Base-by-base conservation (phyloP, 2,888 invertebrate species). In the Perdita meconis region DNA sequence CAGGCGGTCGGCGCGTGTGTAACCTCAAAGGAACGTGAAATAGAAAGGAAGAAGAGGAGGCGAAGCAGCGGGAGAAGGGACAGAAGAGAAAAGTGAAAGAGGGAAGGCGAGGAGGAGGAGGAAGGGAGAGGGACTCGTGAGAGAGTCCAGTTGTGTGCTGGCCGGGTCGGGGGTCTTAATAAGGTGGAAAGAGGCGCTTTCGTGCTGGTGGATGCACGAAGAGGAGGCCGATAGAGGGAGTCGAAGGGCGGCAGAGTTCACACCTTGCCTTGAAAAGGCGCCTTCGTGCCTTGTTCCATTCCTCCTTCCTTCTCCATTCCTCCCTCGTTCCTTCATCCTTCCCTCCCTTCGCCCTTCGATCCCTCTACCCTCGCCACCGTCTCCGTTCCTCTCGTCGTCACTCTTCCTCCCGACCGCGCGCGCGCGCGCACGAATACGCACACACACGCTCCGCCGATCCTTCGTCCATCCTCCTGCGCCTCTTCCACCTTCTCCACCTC, bases 231-330 rank as follows among this genome's bases (percentile, higher is more conserved):
- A 82, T 81, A 85, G 84, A 85, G 85, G 81, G 79, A 83, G 72
- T 78, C 80, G 86, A 83, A 86, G 81, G 80, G 82, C 84, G 80
- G 81, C 78, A 73, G 82, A 87, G 74, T 87, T 87, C 84, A 86
- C 87, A 88, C 88, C 84, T 87, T 71, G 81, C 82, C 83, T 84
- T 83, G 79, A 87, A 84, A 86, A 87, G 80, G 83, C 83, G 83
- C 83, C 82, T 86, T 81, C 82, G 86, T 84, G 72, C 68, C 80
- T 80, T 76, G 73, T 78, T 61, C 81, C 78, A 80, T 71, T 80
- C 74, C 84, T 80, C 75, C 70, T 60, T 56, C 77, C 59, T 42
- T 76, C 81, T 80, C 70, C 44, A 59, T 59, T 68, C 66, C 42
- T 36, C 69, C 59, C 51, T 60, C 67, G 64, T 59, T 69, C 68